Percentiles rank a stretch among this genome's conserved stretches.
Evolutionary conservation across 2,888 invertebrate genomes (phyloP).

Genomic region (Mythimna loreyi): DNA sequence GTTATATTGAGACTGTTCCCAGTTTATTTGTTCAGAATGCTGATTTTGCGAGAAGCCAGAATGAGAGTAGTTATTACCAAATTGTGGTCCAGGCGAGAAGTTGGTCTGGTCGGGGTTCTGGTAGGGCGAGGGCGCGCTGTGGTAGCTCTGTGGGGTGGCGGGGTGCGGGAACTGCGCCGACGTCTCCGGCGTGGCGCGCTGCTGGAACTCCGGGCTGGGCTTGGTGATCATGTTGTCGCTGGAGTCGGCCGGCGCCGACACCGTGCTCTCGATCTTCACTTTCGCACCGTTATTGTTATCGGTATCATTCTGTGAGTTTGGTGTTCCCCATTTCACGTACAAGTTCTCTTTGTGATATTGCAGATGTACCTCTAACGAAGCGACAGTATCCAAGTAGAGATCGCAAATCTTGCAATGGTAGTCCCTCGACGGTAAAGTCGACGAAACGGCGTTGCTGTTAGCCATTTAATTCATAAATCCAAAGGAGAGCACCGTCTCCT

Average conservation of each 20-base stretch:
- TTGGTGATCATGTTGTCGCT: slow-evolving; percentile 93
- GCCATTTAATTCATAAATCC: slow-evolving; percentile 90
- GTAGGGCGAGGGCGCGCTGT: slow-evolving; percentile 92
- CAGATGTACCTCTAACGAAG: slow-evolving; percentile 95
- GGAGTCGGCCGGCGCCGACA: slow-evolving; percentile 94
- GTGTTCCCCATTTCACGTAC: slow-evolving; percentile 93
- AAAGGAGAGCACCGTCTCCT: slow-evolving; percentile 87
- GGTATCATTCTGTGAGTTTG: slow-evolving; percentile 90
- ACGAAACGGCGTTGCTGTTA: slow-evolving; percentile 89
- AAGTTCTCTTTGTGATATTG: slow-evolving; percentile 95
- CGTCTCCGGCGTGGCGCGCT: slow-evolving; percentile 91
- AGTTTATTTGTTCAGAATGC: slow-evolving; percentile 86
- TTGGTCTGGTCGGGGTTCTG: slow-evolving; percentile 91
- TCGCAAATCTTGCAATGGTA: slow-evolving; percentile 95
- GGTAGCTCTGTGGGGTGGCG: slow-evolving; percentile 92
- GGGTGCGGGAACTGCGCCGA: slow-evolving; percentile 91
- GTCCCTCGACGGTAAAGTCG: slow-evolving; percentile 91
- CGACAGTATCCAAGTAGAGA: slow-evolving; percentile 93
- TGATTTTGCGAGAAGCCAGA: slow-evolving; percentile 88
- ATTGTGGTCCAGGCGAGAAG: slow-evolving; percentile 90
- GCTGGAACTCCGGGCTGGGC: slow-evolving; percentile 91
- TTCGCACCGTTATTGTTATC: slow-evolving; percentile 93
- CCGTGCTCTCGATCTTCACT: slow-evolving; percentile 91
- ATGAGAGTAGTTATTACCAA: slow-evolving; percentile 87
- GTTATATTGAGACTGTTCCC: slow-evolving; percentile 87